Evolutionary conservation across 37 sponge, comb jelly and placozoan species (phyloP).

Genomic region (Petrosia ficiformis): DNA sequence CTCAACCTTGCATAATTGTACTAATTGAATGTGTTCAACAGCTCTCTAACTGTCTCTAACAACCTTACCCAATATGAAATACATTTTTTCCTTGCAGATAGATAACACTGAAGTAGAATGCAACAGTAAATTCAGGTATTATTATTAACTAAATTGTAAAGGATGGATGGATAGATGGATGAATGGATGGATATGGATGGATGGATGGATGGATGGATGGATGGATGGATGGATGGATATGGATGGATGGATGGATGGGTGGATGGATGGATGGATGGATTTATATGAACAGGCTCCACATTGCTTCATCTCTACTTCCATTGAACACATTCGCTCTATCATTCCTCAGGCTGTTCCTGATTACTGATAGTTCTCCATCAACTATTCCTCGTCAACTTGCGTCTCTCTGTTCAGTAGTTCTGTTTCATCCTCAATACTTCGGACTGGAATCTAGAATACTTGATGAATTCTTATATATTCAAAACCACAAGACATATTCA

Average conservation of each 20-base stretch:
- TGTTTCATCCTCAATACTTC: slow-evolving; percentile 45
- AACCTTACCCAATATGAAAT: too few relatives aligned
- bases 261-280: too few relatives aligned
- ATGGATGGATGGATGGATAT: too few relatives aligned
- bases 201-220: too few relatives aligned
- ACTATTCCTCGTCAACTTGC: slow-evolving; percentile 14
- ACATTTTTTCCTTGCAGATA: slow-evolving; percentile 58
- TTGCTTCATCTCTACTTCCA: not conserved
- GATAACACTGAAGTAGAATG: slow-evolving; percentile 59
- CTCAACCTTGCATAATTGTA: not conserved
- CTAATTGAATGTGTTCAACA: not conserved
- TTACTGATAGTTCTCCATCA: not conserved
- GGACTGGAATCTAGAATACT: slow-evolving; percentile 55
- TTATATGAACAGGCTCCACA: not conserved
- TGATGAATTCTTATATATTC: slow-evolving; percentile 43
- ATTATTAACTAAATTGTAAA: too few relatives aligned
- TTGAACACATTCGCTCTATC: not conserved
- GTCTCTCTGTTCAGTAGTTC: slow-evolving; percentile 18
- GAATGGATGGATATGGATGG: too few relatives aligned
- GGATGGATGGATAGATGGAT: too few relatives aligned
- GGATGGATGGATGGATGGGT: too few relatives aligned
- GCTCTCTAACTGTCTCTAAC: too few relatives aligned
- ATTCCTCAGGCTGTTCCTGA: slow-evolving; percentile 23
- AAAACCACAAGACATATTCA: slow-evolving; percentile 53
- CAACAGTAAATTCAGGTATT: slow-evolving; percentile 52